These are phyloP conservation scores for Symphodus melops DNA, from an alignment of 2,113 vertebrate genomes.

Conservation along the genomic window DNA sequence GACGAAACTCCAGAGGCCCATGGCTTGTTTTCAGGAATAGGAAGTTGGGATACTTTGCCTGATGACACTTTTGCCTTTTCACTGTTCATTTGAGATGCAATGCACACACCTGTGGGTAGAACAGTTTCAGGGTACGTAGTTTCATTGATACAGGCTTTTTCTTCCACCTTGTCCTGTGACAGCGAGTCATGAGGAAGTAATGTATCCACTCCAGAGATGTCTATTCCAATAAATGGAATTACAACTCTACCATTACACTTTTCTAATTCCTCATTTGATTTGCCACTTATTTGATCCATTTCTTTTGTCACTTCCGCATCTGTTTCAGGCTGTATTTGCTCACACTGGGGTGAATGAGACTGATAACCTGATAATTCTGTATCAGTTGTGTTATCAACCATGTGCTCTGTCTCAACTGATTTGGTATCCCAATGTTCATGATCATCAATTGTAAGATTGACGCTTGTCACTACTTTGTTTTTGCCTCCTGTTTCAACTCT, in stretches of 20 bases:
- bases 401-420: constrained; percentile 5
- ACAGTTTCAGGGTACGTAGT: not conserved
- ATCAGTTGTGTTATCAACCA: not conserved
- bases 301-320: constrained; percentile 10
- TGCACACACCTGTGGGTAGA: not conserved
- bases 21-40: constrained; percentile 8
- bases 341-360: constrained; percentile 2
- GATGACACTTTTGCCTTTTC: not conserved
- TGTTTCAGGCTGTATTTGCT: not conserved
- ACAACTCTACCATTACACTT: constrained; percentile 3
- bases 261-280: not conserved
- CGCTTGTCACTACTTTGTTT: not conserved
- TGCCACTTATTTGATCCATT: not conserved
- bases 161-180: not conserved
- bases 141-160: constrained; percentile 29
- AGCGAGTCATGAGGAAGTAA: not conserved
- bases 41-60: constrained; percentile 9
- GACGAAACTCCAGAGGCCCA: not conserved
- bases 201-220: constrained; percentile 1
- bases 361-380: constrained; percentile 8
- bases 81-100: not conserved
- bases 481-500: constrained; percentile 9
- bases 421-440: constrained; percentile 24
- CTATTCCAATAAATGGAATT: constrained; percentile 47
- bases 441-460: not conserved